A percentile compares a stretch with the other conserved stretches of the same genome.
Conservation (phyloP, 35 echinoderm and acorn worm species). For the Apostichopus parvimensis region DNA sequence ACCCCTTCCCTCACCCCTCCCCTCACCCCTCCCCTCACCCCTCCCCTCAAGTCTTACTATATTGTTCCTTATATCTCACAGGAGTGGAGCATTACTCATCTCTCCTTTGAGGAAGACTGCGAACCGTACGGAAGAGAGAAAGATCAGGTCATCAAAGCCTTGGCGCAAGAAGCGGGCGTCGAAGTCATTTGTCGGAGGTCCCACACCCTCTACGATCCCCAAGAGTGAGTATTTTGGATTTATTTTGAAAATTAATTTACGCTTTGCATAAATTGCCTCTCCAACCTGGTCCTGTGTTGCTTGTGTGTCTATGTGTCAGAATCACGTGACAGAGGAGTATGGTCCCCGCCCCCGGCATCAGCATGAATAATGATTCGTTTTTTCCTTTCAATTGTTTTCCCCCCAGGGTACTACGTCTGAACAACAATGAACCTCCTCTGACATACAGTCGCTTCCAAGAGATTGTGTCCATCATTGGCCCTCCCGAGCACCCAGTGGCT, state of each 20-base stretch:
- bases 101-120: constrained; percentile 93
- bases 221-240: constrained; percentile 69
- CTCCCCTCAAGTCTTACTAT: neutral
- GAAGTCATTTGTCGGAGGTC: constrained; percentile 72
- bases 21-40: neutral
- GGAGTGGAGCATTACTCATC: constrained; percentile 85
- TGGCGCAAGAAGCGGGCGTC: constrained; percentile 76
- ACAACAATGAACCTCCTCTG: constrained; percentile 76
- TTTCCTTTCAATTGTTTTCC: too few species aligned
- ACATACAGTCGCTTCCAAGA: constrained; percentile 91
- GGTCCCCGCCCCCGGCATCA: too few species aligned
- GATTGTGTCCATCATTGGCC: constrained; percentile 65
- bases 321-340: too few species aligned
- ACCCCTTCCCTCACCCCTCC: neutral
- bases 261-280: neutral
- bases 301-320: too few species aligned
- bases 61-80: constrained; percentile 6
- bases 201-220: constrained; percentile 91
- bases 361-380: too few species aligned
- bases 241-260: too few species aligned
- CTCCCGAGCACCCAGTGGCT: constrained; percentile 63
- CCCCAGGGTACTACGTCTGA: constrained; percentile 41
- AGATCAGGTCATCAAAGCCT: constrained; percentile 76
- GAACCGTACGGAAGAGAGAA: constrained; percentile 82
- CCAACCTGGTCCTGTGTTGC: neutral